Evolutionary conservation across 2,888 invertebrate species (phyloP).

Genomic region (Noctua fimbriata): DNA sequence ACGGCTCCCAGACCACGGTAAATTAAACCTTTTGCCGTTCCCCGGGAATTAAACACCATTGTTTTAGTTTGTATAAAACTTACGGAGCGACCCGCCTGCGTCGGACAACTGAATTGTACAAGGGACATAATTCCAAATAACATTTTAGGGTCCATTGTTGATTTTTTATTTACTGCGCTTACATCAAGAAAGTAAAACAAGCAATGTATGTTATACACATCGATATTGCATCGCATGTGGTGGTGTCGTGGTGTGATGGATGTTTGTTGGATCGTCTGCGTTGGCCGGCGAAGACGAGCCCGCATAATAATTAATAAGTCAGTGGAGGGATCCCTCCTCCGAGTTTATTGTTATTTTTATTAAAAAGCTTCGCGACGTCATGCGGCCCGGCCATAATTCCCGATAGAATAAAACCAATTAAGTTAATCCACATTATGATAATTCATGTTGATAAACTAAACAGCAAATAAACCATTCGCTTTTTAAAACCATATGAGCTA

Average conservation of each 20-base stretch:
- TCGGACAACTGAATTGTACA: neutral
- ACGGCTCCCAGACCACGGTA: slow-evolving; percentile 12
- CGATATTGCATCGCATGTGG: neutral
- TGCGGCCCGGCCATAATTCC: neutral
- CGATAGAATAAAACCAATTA: slow-evolving; percentile 8
- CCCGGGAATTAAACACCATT: slow-evolving; percentile 51
- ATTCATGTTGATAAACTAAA: neutral
- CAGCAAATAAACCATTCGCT: neutral
- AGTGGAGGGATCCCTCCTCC: slow-evolving; percentile 2
- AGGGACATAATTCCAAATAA: slow-evolving; percentile 1
- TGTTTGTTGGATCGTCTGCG: slow-evolving; percentile 14
- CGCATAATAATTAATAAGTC: slow-evolving; percentile 48
- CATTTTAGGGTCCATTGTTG: slow-evolving; percentile 3
- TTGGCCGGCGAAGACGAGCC: slow-evolving; percentile 23
- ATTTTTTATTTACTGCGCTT: neutral
- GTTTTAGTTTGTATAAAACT: slow-evolving; percentile 37
- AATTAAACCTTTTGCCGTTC: slow-evolving; percentile 50
- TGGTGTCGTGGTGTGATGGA: neutral
- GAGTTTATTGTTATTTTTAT: slow-evolving; percentile 36
- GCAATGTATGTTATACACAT: slow-evolving; percentile 12
- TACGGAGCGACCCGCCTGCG: neutral
- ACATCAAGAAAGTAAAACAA: neutral
- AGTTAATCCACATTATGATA: neutral
- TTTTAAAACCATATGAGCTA: neutral
- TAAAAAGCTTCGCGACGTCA: slow-evolving; percentile 6